A percentile compares a stretch with the other conserved stretches of the same genome.
phyloP scores from a whole-genome alignment of 1,140 invertebrate species.

The Drosophila bocqueti region DNA sequence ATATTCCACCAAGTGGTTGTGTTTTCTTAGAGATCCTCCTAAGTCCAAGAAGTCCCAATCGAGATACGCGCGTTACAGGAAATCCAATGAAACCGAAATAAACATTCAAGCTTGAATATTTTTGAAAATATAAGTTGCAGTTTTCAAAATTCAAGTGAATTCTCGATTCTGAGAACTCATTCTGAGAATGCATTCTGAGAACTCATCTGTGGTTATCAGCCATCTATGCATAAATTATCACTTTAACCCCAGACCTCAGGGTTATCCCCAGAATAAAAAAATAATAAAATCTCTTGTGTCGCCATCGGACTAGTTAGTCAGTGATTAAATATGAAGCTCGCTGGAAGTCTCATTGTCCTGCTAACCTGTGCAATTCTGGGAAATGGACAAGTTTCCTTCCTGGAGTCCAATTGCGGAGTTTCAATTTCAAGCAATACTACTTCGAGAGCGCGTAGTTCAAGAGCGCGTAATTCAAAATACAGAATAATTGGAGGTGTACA shows the following conservation, averaged over 20 bases:
- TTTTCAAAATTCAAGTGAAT: not conserved
- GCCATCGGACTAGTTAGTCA: not conserved
- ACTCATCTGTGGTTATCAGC: not conserved
- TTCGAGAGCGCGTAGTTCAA: not conserved
- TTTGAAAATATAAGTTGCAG: no score
- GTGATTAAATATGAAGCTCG: not conserved
- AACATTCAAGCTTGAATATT: no score
- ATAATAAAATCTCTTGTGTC: not conserved
- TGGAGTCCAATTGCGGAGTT: slow-evolving; percentile 4
- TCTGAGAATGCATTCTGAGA: not conserved
- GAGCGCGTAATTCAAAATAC: not conserved
- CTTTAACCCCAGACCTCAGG: not conserved
- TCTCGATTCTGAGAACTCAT: not conserved
- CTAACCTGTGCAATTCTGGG: not conserved
- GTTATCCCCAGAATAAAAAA: not conserved
- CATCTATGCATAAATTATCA: not conserved
- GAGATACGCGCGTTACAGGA: no score
- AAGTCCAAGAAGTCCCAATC: no score
- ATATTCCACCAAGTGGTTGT: not conserved
- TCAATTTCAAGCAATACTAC: not conserved
- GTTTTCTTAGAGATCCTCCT: not conserved
- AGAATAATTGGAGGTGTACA: not conserved
- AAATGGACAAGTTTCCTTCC: slow-evolving; percentile 1
- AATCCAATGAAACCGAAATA: no score
- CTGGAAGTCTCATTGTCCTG: not conserved